Conservation (phyloP, 2,888 invertebrate genomes). For the Scotopteryx bipunctaria region DNA sequence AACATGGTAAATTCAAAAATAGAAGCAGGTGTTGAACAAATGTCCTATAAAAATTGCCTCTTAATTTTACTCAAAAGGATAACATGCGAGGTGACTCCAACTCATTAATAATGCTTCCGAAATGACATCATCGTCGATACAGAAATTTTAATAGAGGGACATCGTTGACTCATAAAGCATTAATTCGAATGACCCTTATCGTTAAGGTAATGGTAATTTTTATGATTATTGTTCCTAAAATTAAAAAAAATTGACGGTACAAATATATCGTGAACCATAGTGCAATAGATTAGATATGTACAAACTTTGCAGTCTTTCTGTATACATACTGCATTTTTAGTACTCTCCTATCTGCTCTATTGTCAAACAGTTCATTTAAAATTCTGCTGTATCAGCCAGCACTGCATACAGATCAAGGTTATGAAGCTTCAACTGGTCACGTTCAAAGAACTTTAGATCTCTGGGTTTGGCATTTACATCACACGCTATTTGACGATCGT, state of each 20-base stretch:
- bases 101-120: conserved; percentile 19
- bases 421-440: neutral
- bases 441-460: neutral
- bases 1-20: no score
- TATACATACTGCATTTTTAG: neutral
- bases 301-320: neutral
- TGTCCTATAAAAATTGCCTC: conserved; percentile 16
- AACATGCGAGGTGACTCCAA: conserved; percentile 22
- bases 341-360: neutral
- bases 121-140: conserved; percentile 17
- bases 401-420: neutral
- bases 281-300: no score
- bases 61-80: conserved; percentile 6
- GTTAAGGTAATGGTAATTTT: conserved; percentile 6
- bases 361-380: neutral
- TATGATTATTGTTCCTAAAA: neutral
- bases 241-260: no score
- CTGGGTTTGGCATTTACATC: no score
- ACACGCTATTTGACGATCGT: no score
- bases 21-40: no score
- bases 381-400: neutral
- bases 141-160: no score
- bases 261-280: no score
- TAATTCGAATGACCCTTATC: conserved; percentile 12
- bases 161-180: conserved; percentile 14